These are phyloP conservation scores for Cricetomys ansorgei DNA, from an alignment of 2,113 vertebrate genomes.

Conservation along the genomic window DNA sequence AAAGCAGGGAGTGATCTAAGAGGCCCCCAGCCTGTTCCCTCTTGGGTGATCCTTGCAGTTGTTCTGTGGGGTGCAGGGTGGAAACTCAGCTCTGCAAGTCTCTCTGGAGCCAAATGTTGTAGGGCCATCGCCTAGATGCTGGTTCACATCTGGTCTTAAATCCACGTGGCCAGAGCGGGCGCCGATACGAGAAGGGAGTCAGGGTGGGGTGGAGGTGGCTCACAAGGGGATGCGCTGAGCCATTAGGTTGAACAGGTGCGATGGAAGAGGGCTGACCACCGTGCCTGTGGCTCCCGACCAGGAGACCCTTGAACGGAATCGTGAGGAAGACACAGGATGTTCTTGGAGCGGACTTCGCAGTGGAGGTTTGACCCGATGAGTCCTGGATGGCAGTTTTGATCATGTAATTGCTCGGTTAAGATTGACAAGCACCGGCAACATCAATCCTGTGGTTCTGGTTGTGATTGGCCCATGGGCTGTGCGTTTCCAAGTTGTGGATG, in stretches of 20 bases:
- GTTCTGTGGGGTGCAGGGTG: neutral
- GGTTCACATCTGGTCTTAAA: constrained; percentile 2
- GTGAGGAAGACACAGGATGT: rapidly evolving
- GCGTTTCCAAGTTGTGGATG: neutral
- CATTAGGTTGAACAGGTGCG: neutral
- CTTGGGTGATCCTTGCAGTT: neutral
- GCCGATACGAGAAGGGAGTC: rapidly evolving
- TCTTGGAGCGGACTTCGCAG: neutral
- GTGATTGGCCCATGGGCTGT: neutral
- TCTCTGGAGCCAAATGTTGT: neutral
- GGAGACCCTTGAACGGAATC: neutral
- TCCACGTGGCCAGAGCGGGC: neutral
- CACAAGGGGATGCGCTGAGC: neutral
- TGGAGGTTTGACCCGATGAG: neutral
- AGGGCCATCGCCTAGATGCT: neutral
- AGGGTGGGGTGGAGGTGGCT: neutral
- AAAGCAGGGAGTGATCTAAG: constrained; percentile 13
- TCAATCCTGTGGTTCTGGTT: neutral
- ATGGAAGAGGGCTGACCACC: neutral
- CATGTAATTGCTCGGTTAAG: neutral
- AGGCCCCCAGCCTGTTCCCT: neutral
- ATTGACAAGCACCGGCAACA: rapidly evolving
- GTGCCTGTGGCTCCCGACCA: neutral
- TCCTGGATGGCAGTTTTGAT: neutral
- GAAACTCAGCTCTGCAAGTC: neutral